phyloP scores from a whole-genome alignment of 2,888 invertebrate species.

The Ceramica pisi region DNA sequence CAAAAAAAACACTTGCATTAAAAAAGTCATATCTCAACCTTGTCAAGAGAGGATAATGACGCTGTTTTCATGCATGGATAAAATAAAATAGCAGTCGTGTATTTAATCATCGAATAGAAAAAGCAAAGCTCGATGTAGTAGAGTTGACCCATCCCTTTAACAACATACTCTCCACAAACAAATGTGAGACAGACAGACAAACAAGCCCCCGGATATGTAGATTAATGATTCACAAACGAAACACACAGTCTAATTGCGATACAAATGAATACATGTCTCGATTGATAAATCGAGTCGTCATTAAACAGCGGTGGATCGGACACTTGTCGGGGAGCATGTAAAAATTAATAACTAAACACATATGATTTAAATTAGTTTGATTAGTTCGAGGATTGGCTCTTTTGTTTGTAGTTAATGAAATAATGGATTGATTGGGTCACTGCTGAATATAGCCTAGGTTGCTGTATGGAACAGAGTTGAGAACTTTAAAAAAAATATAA shows the following conservation, averaged over 20 bases:
- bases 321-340: conserved; percentile 54
- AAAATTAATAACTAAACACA: conserved; percentile 52
- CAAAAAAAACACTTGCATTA: too few relatives aligned
- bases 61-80: too few relatives aligned
- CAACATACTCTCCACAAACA: conserved; percentile 62
- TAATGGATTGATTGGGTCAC: background rate
- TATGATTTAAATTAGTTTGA: conserved; percentile 54
- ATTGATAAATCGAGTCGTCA: conserved; percentile 65
- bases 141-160: conserved; percentile 45
- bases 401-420: conserved; percentile 45
- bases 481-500: too few relatives aligned
- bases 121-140: too few relatives aligned
- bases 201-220: conserved; percentile 84
- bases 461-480: too few relatives aligned
- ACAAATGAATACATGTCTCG: conserved; percentile 80
- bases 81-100: too few relatives aligned
- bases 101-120: too few relatives aligned
- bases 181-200: conserved; percentile 79
- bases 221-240: conserved; percentile 84
- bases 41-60: too few relatives aligned
- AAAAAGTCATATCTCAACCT: too few relatives aligned
- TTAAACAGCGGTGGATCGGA: conserved; percentile 65
- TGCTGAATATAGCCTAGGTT: too few relatives aligned
- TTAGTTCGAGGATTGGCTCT: conserved; percentile 5
- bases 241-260: conserved; percentile 84